phyloP scores from a whole-genome alignment of 2,113 vertebrate genomes.

The Penelope pileata region DNA sequence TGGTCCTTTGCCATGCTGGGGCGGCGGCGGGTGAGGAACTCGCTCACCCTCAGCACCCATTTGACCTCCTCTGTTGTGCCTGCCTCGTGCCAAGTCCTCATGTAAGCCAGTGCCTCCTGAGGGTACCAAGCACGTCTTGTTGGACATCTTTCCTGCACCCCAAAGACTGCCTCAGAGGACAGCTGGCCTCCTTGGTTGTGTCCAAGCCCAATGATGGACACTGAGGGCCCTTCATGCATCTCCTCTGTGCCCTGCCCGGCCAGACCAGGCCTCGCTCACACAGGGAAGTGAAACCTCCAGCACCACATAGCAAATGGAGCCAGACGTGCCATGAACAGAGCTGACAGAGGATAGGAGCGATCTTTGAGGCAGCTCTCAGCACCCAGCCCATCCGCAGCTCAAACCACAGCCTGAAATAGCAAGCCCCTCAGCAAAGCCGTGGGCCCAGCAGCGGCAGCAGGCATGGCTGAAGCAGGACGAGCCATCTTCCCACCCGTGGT shows the following conservation, averaged over 20 bases:
- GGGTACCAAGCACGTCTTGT: not conserved
- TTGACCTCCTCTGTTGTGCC: not conserved
- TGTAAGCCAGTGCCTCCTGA: not conserved
- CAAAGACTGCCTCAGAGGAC: not conserved
- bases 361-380: not conserved
- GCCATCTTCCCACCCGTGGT: accelerated
- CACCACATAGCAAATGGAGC: not conserved
- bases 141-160: not conserved
- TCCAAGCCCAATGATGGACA: not conserved
- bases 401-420: not conserved
- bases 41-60: conserved; percentile 74
- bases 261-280: accelerated
- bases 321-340: not conserved
- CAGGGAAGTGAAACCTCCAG: not conserved
- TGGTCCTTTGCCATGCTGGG: conserved; percentile 81
- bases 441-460: not conserved
- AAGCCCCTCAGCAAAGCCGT: accelerated
- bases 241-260: accelerated
- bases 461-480: not conserved
- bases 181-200: not conserved
- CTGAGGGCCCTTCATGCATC: accelerated
- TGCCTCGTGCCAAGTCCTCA: not conserved
- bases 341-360: not conserved
- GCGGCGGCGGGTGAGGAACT: conserved; percentile 73
- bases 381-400: not conserved